These are phyloP conservation scores for Cassiopea andromeda DNA, from an alignment of 30 jellyfish, hydroid and myxozoan species.

Conservation along the genomic window DNA sequence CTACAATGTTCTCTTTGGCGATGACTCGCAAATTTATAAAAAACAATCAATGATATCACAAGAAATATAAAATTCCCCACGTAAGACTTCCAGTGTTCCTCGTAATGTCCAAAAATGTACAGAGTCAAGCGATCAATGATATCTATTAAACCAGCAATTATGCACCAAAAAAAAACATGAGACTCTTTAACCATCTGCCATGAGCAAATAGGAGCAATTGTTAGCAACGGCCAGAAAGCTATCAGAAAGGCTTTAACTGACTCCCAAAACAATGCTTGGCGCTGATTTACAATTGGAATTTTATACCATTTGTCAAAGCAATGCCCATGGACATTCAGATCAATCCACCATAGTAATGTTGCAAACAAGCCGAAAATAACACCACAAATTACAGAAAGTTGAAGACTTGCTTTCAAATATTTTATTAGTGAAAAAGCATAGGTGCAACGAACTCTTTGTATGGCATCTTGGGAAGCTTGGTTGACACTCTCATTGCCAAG, in stretches of 20 bases:
- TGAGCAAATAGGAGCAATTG: background rate
- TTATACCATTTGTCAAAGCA: constrained; percentile 26
- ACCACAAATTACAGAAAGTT: background rate
- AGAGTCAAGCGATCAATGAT: constrained; percentile 2
- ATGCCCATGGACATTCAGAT: background rate
- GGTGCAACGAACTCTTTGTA: background rate
- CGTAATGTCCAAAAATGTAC: constrained; percentile 8
- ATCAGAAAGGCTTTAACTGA: background rate
- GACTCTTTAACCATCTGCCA: constrained; percentile 1
- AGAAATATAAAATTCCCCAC: constrained; percentile 24
- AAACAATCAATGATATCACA: background rate
- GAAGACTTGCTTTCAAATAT: background rate
- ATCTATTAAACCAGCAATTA: constrained; percentile 9
- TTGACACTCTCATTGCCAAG: background rate
- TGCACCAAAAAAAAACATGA: background rate
- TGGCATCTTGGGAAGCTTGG: background rate
- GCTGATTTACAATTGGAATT: background rate
- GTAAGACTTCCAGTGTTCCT: constrained; percentile 12
- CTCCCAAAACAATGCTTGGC: background rate
- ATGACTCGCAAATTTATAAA: constrained; percentile 1
- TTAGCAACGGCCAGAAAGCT: constrained; percentile 13
- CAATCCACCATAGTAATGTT: constrained; percentile 27
- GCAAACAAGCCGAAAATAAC: constrained; percentile 20
- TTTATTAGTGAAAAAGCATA: background rate
- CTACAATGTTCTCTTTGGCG: background rate